These are phyloP conservation scores for Urophycis tenuis DNA, from an alignment of 2,797 vertebrate species.

Conservation along the genomic window DNA sequence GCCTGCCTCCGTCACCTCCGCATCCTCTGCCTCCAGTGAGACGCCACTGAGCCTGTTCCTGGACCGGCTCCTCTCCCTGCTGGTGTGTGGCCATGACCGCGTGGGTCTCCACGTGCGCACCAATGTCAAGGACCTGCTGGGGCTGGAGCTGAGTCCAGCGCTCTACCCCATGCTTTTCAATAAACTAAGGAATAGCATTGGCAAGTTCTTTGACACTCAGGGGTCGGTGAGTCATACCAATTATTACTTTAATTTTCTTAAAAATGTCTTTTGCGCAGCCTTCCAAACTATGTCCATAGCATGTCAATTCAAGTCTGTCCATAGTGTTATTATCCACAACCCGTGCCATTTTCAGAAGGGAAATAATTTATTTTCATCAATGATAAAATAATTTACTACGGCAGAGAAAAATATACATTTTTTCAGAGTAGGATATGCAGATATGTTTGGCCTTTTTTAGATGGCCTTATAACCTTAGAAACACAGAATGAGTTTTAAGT, in stretches of 20 bases:
- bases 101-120: constrained; percentile 92
- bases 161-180: constrained; percentile 98
- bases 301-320: not conserved
- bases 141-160: constrained; percentile 89
- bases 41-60: constrained; percentile 91
- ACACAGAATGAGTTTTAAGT: too few relatives aligned
- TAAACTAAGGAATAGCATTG: constrained; percentile 93
- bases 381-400: too few relatives aligned
- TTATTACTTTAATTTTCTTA: not conserved
- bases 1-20: constrained; percentile 41
- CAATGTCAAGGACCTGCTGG: constrained; percentile 93
- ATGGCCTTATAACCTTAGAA: too few relatives aligned
- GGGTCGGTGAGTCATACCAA: constrained; percentile 77
- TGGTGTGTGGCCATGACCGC: constrained; percentile 95
- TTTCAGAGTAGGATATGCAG: too few relatives aligned
- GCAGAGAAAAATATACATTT: too few relatives aligned
- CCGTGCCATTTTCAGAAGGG: not conserved
- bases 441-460: too few relatives aligned
- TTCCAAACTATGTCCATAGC: not conserved
- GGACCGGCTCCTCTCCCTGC: constrained; percentile 82
- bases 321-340: not conserved
- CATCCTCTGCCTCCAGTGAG: constrained; percentile 65
- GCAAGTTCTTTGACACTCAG: constrained; percentile 96
- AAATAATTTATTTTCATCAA: not conserved
- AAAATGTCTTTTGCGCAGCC: not conserved